These are phyloP conservation scores for Gobio occitaniae DNA, from an alignment of 2,797 vertebrate genomes.

Conservation along the genomic window DNA sequence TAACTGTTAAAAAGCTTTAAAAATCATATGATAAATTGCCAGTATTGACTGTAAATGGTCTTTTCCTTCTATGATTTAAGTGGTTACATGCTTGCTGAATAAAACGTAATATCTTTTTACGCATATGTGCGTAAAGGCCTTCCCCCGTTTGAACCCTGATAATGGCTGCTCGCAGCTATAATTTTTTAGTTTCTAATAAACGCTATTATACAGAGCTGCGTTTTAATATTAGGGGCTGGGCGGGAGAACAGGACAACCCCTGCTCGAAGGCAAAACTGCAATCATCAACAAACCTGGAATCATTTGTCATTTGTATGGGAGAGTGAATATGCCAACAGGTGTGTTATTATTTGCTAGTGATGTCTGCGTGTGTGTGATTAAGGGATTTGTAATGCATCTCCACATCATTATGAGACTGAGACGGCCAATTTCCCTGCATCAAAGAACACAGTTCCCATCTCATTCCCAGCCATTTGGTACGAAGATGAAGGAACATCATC, in stretches of 20 bases:
- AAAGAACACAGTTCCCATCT: conserved; percentile 18
- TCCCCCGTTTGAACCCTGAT: no score
- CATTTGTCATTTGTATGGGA: neutral
- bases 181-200: no score
- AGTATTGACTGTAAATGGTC: no score
- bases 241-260: neutral
- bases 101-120: no score
- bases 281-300: neutral
- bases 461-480: conserved; percentile 41
- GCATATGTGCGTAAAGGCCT: no score
- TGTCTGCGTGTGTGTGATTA: neutral
- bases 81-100: no score
- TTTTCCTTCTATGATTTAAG: no score
- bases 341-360: conserved; percentile 1
- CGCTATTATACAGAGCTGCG: neutral
- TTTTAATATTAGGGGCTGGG: neutral
- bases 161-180: no score
- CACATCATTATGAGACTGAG: conserved; percentile 1
- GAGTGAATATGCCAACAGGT: conserved; percentile 1
- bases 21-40: no score
- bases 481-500: conserved; percentile 63
- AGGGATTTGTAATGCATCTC: neutral
- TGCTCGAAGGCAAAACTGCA: neutral
- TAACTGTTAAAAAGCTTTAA: no score
- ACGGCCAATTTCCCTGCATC: neutral